These are phyloP conservation scores for Stegana nigrithorax DNA, from an alignment of 2,888 invertebrate genomes.

Conservation along the genomic window DNA sequence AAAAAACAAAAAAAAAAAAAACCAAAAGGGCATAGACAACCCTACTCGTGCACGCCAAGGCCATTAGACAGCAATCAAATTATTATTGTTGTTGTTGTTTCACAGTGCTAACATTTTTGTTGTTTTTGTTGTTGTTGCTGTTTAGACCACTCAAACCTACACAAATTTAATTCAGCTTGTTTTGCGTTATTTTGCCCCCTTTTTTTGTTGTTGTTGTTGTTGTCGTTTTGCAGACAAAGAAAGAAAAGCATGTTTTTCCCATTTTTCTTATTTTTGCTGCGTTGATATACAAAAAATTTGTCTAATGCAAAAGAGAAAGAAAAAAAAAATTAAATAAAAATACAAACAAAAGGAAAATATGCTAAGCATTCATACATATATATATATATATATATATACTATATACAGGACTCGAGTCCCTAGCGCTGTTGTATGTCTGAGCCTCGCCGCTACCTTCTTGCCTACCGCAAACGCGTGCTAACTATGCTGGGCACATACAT, in stretches of 20 bases:
- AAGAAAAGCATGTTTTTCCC: neutral
- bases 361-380: conserved; percentile 19
- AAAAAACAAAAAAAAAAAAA: neutral
- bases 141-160: conserved; percentile 1
- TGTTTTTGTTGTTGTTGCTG: neutral
- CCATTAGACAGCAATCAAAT: conserved; percentile 11
- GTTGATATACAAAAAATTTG: too few relatives aligned
- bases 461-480: neutral
- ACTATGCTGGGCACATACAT: conserved; percentile 10
- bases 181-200: conserved; percentile 1
- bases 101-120: neutral
- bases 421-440: too few relatives aligned
- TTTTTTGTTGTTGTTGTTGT: neutral
- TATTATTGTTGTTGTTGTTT: neutral
- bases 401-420: too few relatives aligned
- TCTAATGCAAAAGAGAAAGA: too few relatives aligned
- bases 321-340: too few relatives aligned
- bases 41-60: neutral
- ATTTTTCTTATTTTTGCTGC: conserved; percentile 3
- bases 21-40: neutral
- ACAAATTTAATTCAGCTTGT: conserved; percentile 10
- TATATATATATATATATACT: conserved; percentile 8
- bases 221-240: too few relatives aligned
- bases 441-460: conserved; percentile 20
- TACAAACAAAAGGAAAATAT: too few relatives aligned